Conservation (phyloP, 2,888 invertebrate genomes). For the Entomobrya multifasciata region DNA sequence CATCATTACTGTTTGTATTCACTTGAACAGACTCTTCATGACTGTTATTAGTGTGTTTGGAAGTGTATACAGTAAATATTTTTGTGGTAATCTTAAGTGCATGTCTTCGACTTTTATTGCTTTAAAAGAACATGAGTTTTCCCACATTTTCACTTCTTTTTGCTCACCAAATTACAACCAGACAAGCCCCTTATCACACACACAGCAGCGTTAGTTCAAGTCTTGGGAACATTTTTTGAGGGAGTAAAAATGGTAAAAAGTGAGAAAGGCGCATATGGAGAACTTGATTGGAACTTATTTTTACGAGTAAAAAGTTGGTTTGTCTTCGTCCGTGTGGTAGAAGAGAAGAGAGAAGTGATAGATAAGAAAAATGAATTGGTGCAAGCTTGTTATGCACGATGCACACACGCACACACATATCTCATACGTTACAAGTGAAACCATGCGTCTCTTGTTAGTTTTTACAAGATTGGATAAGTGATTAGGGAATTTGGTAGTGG, state of each 20-base stretch:
- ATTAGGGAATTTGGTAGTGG: conserved; percentile 29
- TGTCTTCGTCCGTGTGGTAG: neutral
- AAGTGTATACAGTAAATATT: conserved; percentile 44
- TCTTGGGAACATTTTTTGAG: conserved; percentile 42
- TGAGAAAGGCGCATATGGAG: conserved; percentile 6
- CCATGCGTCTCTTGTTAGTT: conserved; percentile 57
- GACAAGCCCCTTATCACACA: conserved; percentile 20
- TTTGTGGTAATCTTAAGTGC: conserved; percentile 66
- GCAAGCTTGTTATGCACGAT: conserved; percentile 38
- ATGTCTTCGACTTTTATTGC: conserved; percentile 65
- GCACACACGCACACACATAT: too few relatives aligned
- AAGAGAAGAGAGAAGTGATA: conserved; percentile 40
- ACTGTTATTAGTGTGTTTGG: conserved; percentile 27
- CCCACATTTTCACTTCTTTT: conserved; percentile 69
- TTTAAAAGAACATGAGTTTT: conserved; percentile 68
- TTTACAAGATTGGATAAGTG: conserved; percentile 51
- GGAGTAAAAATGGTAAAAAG: conserved; percentile 33
- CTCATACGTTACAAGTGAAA: conserved; percentile 39
- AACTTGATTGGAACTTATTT: conserved; percentile 15
- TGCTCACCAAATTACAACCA: conserved; percentile 64
- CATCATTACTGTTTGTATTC: conserved; percentile 14
- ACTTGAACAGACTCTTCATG: conserved; percentile 13
- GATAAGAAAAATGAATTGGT: conserved; percentile 64
- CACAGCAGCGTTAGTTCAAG: neutral
- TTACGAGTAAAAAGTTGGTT: conserved; percentile 19